Evolutionary conservation across 1,140 invertebrate species (phyloP), one percentile per base, ranked within the genome.

Genomic region (Apolygus lucorum): DNA sequence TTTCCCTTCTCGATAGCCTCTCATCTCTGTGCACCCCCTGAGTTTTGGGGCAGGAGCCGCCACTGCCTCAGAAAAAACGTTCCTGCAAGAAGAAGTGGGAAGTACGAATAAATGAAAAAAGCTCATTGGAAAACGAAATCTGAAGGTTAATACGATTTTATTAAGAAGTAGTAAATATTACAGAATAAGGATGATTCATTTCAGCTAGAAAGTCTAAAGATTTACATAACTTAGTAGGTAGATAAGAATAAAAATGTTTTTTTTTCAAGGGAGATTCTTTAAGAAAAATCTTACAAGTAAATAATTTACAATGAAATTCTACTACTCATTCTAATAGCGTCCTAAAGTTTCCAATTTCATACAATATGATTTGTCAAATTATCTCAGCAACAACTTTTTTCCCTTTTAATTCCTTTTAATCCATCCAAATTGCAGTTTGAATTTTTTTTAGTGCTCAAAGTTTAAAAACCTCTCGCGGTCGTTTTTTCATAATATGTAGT

Each of bases 121-220:
- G n/a, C n/a, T n/a, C n/a, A n/a, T n/a, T n/a, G n/a, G n/a, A n/a
- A n/a, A n/a, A n/a, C n/a, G n/a, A n/a, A n/a, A n/a, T n/a, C n/a
- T n/a, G 22, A 59, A 22, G 54, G 54, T 14, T 59, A 59, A 24
- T 59, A 59, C 54, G 22, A 59, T 59, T 59, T 59, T 59, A 59
- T 59, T 59, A 59, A 59, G 22, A 59, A 59, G 54, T 59, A 22
- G 11, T 59, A 17, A 49, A 49, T 49, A 59, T 59, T 11, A 24
- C 22, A 59, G 54, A 59, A 49, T 11, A 11, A 59, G 22, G 54
- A 4, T 59, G 22, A 42, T 17, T 42, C 4, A 59, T 22, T 24
- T 59, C 54, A 59, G 54, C 54, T 59, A 59, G 54, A 59, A 59
- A 59, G 54, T 4, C 54, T 59, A 59, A 59, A 59, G 54, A 59